Evolutionary conservation across 2,888 invertebrate species (phyloP).

Genomic region (Phalangium opilio): DNA sequence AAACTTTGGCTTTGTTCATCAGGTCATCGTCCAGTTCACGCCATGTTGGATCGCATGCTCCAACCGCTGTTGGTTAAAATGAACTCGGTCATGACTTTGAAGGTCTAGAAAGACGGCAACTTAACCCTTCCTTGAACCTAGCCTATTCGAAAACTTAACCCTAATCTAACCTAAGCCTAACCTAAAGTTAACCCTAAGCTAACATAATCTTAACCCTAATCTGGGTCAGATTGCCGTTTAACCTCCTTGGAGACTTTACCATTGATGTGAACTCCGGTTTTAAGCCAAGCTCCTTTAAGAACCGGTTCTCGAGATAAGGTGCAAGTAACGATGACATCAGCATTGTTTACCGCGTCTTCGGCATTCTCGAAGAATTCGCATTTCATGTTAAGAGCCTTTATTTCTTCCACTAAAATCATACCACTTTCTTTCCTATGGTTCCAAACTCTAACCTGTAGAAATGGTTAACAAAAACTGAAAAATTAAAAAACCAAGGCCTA

Average conservation of each 20-base stretch:
- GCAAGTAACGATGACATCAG: slow-evolving; percentile 47
- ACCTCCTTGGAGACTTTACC: slow-evolving; percentile 33
- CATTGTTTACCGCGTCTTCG: slow-evolving; percentile 38
- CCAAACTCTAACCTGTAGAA: slow-evolving; percentile 36
- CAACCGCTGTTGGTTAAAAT: too few relatives aligned
- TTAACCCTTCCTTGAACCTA: too few relatives aligned
- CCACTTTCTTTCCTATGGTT: slow-evolving; percentile 34
- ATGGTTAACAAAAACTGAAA: too few relatives aligned
- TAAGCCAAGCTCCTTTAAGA: slow-evolving; percentile 38
- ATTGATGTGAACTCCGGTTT: slow-evolving; percentile 43
- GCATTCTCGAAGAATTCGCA: slow-evolving; percentile 26
- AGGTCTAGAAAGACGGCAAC: too few relatives aligned
- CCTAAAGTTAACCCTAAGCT: too few relatives aligned
- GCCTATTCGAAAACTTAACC: too few relatives aligned
- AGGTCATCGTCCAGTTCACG: slow-evolving; percentile 40
- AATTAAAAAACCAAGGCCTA: too few relatives aligned
- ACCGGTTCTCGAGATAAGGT: slow-evolving; percentile 40
- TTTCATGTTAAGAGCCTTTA: slow-evolving; percentile 19
- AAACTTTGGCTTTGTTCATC: slow-evolving; percentile 38
- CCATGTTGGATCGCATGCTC: slow-evolving; percentile 37
- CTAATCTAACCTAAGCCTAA: too few relatives aligned
- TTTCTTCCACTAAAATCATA: slow-evolving; percentile 27
- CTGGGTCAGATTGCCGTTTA: slow-evolving; percentile 5
- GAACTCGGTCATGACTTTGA: too few relatives aligned
- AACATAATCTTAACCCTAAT: too few relatives aligned